phyloP scores from a whole-genome alignment of 2,113 vertebrate genomes.

The Microcebus griseorufus region DNA sequence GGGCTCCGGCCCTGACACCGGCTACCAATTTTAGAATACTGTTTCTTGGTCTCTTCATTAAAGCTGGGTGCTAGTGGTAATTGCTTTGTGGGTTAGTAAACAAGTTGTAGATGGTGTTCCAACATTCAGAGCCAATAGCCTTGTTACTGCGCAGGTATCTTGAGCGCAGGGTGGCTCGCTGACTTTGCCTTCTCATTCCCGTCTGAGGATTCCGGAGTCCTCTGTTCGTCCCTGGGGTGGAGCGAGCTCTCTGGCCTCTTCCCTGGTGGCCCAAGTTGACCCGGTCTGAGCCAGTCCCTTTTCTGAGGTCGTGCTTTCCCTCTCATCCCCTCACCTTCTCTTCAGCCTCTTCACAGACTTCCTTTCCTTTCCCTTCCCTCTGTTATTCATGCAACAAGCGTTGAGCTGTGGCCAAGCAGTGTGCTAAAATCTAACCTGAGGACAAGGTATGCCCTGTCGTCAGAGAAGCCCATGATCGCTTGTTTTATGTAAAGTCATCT shows the following conservation, averaged over 20 bases:
- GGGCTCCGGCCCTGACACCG: background rate
- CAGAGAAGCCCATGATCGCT: background rate
- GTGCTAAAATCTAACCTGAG: background rate
- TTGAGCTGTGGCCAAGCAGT: background rate
- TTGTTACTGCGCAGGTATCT: background rate
- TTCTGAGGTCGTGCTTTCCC: background rate
- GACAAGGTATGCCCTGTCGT: background rate
- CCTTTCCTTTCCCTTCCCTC: background rate
- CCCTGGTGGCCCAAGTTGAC: background rate
- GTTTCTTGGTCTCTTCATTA: conserved; percentile 40
- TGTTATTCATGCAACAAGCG: background rate
- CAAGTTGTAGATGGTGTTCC: conserved; percentile 9
- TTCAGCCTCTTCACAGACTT: background rate
- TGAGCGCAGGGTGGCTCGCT: background rate
- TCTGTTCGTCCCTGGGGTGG: background rate
- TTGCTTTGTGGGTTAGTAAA: conserved; percentile 7
- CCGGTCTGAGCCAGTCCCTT: background rate
- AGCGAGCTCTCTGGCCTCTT: background rate
- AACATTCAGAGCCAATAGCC: background rate
- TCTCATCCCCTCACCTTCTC: background rate
- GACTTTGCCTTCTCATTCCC: background rate
- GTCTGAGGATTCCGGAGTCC: background rate
- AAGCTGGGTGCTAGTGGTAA: conserved; percentile 60
- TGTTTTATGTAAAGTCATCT: background rate
- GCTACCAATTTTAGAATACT: background rate